Conservation (phyloP, 23 tunicate genomes). For the Phallusia fumigata region DNA sequence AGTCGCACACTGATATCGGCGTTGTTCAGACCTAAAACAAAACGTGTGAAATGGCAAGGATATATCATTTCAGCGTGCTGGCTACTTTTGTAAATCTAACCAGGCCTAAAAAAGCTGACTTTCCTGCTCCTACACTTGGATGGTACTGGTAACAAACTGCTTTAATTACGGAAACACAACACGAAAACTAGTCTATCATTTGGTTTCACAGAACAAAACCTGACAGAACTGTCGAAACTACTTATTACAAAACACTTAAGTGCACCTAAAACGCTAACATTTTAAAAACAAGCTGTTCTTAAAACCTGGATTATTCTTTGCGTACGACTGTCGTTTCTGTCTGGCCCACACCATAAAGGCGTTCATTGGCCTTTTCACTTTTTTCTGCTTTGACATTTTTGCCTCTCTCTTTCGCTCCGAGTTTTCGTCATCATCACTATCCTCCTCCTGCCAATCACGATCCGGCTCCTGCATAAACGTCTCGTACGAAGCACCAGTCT, state of each 20-base stretch:
- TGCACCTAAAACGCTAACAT: neutral
- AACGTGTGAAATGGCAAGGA: too few species aligned
- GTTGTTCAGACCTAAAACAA: constrained; percentile 64
- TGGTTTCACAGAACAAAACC: too few species aligned
- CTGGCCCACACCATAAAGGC: constrained; percentile 96
- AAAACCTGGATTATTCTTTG: constrained; percentile 82
- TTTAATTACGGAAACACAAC: too few species aligned
- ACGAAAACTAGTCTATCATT: too few species aligned
- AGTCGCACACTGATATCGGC: constrained; percentile 90
- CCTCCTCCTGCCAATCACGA: constrained; percentile 18
- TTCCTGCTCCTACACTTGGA: too few species aligned
- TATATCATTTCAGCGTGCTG: too few species aligned
- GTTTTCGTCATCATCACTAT: constrained; percentile 29
- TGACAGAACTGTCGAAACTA: too few species aligned
- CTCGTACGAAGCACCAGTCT: neutral
- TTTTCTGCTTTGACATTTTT: constrained; percentile 53
- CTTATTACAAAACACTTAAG: neutral
- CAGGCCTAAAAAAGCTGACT: too few species aligned
- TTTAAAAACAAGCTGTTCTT: neutral
- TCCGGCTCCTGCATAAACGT: neutral
- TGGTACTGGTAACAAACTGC: too few species aligned
- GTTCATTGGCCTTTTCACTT: constrained; percentile 91
- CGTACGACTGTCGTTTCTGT: constrained; percentile 63
- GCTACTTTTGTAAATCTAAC: too few species aligned
- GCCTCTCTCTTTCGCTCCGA: constrained; percentile 32